Percentiles rank a stretch among this genome's conserved stretches.
Evolutionary conservation across 1,140 invertebrate species (phyloP).

Genomic region (Liolophura sinensis): DNA sequence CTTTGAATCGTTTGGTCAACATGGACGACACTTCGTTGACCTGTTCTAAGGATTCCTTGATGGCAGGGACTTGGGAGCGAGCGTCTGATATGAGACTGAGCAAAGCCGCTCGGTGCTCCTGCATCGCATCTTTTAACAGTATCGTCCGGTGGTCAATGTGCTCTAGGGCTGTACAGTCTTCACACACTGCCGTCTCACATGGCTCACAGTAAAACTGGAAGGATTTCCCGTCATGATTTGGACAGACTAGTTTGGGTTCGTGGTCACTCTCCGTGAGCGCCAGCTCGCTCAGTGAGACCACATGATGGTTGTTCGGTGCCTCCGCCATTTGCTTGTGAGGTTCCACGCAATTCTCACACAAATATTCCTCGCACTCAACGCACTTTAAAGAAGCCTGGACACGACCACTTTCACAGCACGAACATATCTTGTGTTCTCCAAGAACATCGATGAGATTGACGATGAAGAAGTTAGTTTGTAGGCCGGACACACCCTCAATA

Average conservation of each 20-base stretch:
- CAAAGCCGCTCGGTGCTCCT: constrained; percentile 59
- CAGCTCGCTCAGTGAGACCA: constrained; percentile 32
- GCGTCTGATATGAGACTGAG: constrained; percentile 56
- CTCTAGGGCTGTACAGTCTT: constrained; percentile 63
- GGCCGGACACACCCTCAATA: constrained; percentile 60
- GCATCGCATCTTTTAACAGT: constrained; percentile 60
- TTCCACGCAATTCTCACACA: constrained; percentile 50
- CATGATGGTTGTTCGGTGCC: constrained; percentile 15
- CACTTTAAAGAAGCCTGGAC: constrained; percentile 50
- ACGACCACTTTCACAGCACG: constrained; percentile 36
- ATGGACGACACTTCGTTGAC: constrained; percentile 52
- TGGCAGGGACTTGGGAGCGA: constrained; percentile 56
- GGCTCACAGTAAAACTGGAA: constrained; percentile 63
- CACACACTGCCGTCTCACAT: constrained; percentile 65
- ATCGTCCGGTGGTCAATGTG: constrained; percentile 61
- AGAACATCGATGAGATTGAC: constrained; percentile 60
- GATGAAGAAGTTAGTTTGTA: constrained; percentile 63
- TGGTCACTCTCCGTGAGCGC: constrained; percentile 22
- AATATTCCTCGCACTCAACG: constrained; percentile 50
- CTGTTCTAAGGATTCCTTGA: constrained; percentile 57
- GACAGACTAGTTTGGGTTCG: constrained; percentile 45
- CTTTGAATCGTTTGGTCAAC: constrained; percentile 47
- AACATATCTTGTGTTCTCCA: constrained; percentile 41
- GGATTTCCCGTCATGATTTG: constrained; percentile 57
- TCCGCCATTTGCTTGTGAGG: constrained; percentile 25